Evolutionary conservation across 2,888 invertebrate genomes (phyloP), one percentile per base, ranked within the genome.

Genomic region (Drosophila ochracea): DNA sequence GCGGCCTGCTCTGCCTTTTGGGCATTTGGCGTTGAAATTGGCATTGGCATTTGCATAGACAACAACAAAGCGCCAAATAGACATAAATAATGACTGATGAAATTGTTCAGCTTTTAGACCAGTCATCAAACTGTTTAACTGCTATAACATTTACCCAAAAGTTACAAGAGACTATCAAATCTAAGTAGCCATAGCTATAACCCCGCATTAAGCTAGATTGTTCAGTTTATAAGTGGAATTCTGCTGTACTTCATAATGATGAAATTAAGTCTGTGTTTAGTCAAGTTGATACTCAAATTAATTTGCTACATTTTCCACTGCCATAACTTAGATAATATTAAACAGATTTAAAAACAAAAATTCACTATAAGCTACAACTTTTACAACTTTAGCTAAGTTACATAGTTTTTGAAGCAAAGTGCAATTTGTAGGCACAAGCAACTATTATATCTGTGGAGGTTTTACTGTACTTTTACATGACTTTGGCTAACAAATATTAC

Each of bases 1-100:
- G 73, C 67, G 65, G 57, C 57, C 28, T 28, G 39, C 37, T 47
- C 47, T 66, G 76, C 68, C 74, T 63, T 72, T 82, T 77, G 84
- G 85, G 69, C 80, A 78, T 80, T 80, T 74, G 52, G 41, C 21
- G 31, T 16, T 43, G 58, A 30, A 47, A 25, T 74, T 80, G 76
- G 74, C 71, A 84, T 73, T 76, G 75, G 71, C 88, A 85, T 74
- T 76, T 76, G 73, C 88, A 79, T 75, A 78, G 73, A 78, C 69
- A 67, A 59, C 61, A 61, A 59, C 76, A 73, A 73, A 75, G 59
- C 76, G 77, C 78, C 89, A 73, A 78, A 89, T 73, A 75, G 87
- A 89, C 85, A 89, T 90, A 84, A 90, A 90, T 86, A 89, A 86
- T 89, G 83, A 85, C 67, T 75, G 91, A 91, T 73, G 75, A 66